phyloP scores from a whole-genome alignment of 2,888 invertebrate genomes.

The Craniophora ligustri region DNA sequence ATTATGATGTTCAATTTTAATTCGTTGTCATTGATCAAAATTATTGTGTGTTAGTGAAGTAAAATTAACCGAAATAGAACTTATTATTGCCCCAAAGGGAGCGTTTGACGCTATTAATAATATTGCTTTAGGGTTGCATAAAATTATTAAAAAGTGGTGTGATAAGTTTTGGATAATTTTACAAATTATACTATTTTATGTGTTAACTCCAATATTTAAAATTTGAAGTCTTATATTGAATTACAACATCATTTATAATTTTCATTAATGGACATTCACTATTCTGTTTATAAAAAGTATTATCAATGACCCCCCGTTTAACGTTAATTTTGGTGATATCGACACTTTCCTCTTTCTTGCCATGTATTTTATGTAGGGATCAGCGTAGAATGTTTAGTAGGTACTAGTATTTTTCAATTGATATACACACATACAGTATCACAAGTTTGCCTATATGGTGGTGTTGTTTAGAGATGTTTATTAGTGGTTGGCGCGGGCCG shows the following conservation, averaged over 20 bases:
- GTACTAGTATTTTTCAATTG: constrained; percentile 84
- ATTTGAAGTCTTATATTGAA: constrained; percentile 76
- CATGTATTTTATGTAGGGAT: constrained; percentile 86
- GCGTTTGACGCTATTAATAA: constrained; percentile 87
- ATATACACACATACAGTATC: constrained; percentile 84
- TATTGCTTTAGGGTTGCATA: constrained; percentile 88
- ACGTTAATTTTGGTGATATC: constrained; percentile 77
- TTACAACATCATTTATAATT: constrained; percentile 63
- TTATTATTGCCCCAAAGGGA: constrained; percentile 87
- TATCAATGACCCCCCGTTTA: constrained; percentile 69
- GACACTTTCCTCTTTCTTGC: constrained; percentile 86
- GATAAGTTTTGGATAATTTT: constrained; percentile 89
- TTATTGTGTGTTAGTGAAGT: constrained; percentile 88
- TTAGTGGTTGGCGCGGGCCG: constrained; percentile 74
- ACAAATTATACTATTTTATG: constrained; percentile 88
- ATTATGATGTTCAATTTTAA: constrained; percentile 85
- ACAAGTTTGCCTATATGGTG: constrained; percentile 84
- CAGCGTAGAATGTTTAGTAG: constrained; percentile 84
- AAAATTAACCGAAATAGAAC: constrained; percentile 86
- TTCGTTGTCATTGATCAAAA: constrained; percentile 88
- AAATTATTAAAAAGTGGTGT: constrained; percentile 87
- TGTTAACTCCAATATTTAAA: constrained; percentile 84
- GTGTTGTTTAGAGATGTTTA: constrained; percentile 84
- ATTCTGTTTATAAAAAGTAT: constrained; percentile 60
- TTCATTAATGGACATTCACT: constrained; percentile 63